Conservation (phyloP, 2,113 vertebrate species). For the Cynopterus brachyotis region DNA sequence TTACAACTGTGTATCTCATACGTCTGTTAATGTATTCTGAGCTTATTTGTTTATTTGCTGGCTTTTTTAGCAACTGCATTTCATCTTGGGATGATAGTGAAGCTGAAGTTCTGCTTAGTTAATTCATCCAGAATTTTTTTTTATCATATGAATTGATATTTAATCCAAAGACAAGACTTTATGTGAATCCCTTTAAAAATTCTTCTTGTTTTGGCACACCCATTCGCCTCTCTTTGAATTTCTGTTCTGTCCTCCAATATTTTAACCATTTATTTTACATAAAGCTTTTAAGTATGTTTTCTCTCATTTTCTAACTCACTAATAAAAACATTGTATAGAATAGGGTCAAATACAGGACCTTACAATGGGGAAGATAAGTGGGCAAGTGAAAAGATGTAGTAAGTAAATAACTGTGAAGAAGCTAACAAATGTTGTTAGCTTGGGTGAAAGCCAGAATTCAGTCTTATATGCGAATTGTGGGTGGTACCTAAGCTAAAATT, state of each 20-base stretch:
- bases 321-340: neutral
- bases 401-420: neutral
- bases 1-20: neutral
- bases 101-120: neutral
- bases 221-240: neutral
- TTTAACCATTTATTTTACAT: neutral
- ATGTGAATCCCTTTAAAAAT: neutral
- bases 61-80: neutral
- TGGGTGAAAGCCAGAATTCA: neutral
- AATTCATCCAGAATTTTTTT: neutral
- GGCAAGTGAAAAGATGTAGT: neutral
- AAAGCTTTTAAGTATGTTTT: neutral
- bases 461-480: neutral
- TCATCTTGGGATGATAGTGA: neutral
- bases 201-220: neutral
- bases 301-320: neutral
- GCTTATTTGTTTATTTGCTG: neutral
- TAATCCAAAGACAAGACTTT: neutral
- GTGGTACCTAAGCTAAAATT: neutral
- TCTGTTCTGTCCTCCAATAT: neutral
- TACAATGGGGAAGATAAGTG: neutral
- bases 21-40: neutral
- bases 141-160: conserved; percentile 5
- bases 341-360: neutral
- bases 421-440: neutral